Evolutionary conservation across 2,797 vertebrate genomes (phyloP).

Genomic region (Nannoperca australis): DNA sequence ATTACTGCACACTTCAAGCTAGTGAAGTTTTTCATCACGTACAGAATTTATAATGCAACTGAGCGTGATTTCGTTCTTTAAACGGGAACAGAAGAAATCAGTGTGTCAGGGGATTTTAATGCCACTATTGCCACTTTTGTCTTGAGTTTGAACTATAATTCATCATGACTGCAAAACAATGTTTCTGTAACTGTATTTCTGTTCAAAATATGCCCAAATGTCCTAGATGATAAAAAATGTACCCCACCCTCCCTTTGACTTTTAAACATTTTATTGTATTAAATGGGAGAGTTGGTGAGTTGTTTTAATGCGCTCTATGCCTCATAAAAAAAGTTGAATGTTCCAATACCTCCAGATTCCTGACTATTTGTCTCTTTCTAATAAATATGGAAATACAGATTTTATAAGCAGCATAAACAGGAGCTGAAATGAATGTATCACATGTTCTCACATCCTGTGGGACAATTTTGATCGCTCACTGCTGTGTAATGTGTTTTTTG

Average conservation of each 20-base stretch:
- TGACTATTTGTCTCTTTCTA: not conserved
- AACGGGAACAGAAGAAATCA: not conserved
- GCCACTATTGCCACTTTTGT: constrained; percentile 40
- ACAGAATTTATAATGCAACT: not conserved
- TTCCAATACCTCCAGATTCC: not conserved
- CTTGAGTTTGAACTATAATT: not conserved
- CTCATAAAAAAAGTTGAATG: not conserved
- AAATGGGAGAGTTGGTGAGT: not conserved
- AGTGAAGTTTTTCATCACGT: constrained; percentile 9
- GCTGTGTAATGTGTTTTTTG: not conserved
- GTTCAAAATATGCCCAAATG: not conserved
- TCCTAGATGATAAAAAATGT: not conserved
- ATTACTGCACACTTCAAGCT: constrained; percentile 13
- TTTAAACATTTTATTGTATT: not conserved
- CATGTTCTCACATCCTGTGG: too few species aligned
- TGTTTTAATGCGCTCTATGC: not conserved
- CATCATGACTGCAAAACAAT: not conserved
- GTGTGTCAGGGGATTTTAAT: not conserved
- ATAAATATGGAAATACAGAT: too few species aligned
- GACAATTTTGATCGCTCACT: too few species aligned
- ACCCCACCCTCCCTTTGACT: not conserved
- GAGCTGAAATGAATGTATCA: not conserved
- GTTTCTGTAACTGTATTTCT: not conserved
- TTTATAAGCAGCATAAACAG: not conserved
- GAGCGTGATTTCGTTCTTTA: not conserved